Evolutionary conservation across 1,140 invertebrate genomes (phyloP), one percentile per base, ranked within the genome.

Genomic region (Aphelinus atriplicis): DNA sequence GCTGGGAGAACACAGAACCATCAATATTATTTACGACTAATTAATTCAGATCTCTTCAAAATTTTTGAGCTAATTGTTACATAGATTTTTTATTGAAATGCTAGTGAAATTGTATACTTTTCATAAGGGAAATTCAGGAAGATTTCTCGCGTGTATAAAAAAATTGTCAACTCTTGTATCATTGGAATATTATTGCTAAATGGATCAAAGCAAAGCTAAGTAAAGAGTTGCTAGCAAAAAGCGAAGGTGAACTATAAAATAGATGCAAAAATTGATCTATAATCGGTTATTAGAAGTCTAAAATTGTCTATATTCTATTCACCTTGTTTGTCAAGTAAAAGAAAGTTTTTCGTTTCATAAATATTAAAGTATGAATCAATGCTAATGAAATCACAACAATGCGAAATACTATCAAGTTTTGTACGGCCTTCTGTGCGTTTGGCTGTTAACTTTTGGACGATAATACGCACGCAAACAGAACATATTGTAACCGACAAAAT

Each of bases 321-420:
- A 26, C 26, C 26, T 26, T 26, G 26, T 26, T 26, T 26, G 26
- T 26, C 26, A 26, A 26, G 26, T 26, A 26, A 26, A 26, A 26
- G 26, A 26, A 26, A 26, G 48, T 62, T 64, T 61, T 46, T 47
- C 73, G 56, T 46, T 64, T 42, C 58, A 75, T 57, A 75, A 64
- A 75, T 69, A 69, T 75, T 69, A 71, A 75, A 71, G 45, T 61
- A 61, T 4, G 48, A 10, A 65, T 42, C 55, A 64, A 75, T 57
- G 67, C 60, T 75, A 69, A 75, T 58, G 66, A 71, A 71, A 75
- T 71, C 67, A 75, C 68, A 75, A 75, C 69, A 75, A 65, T 43
- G 66, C 73, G 53, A 66, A 75, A 75, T 75, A 75, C 73, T 75
- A 75, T 75, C 47, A 58, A 75, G 56, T 65, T 75, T 75, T 75